Evolutionary conservation across 1,140 invertebrate species (phyloP), one percentile per base, ranked within the genome.

Genomic region (Leptinotarsa lineolata): DNA sequence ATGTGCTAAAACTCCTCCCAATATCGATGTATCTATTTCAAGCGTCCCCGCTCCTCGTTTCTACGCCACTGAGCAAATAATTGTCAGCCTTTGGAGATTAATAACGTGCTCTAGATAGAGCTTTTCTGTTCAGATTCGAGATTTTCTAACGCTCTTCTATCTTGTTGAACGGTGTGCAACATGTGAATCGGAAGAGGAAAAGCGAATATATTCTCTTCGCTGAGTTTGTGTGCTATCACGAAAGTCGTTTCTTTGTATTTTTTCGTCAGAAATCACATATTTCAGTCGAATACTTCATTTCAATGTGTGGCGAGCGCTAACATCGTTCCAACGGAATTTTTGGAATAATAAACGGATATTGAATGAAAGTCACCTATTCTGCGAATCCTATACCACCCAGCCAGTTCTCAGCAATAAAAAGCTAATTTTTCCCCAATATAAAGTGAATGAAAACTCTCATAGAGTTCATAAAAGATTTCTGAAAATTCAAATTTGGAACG

Each of bases 31-130:
- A 54, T 54, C 48, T 54, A 54, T 54, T 54, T 54, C 48, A 54
- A 54, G 48, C 48, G 48, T 16, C 48, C 48, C 48, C 48, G 48
- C 48, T 54, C 48, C 48, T 54, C 16, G 48, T 54, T 77, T 77
- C 76, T 77, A 77, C 76, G 74, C 76, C 69, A 75, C 71, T 77
- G 76, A 77, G 76, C 76, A 77, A 75, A 77, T 77, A 77, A 77
- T 77, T 72, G 71, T 67, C 30, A 45, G 63, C 74, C 76, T 75
- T 77, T 77, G 61, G 76, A 18, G 48, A 77, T 77, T 77, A 77
- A 77, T 77, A 75, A 72, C 74, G 74, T 77, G 74, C 76, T 72
- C 48, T 54, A 8, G 65, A 48, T 54, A 18, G 65, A 48, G 21
- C 15, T 48, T 72, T 72, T 72, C 61, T 30, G 44, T 61, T 61